These are phyloP conservation scores for Drosophila pseudotakahashii DNA, from an alignment of 2,888 invertebrate species.

Conservation along the genomic window DNA sequence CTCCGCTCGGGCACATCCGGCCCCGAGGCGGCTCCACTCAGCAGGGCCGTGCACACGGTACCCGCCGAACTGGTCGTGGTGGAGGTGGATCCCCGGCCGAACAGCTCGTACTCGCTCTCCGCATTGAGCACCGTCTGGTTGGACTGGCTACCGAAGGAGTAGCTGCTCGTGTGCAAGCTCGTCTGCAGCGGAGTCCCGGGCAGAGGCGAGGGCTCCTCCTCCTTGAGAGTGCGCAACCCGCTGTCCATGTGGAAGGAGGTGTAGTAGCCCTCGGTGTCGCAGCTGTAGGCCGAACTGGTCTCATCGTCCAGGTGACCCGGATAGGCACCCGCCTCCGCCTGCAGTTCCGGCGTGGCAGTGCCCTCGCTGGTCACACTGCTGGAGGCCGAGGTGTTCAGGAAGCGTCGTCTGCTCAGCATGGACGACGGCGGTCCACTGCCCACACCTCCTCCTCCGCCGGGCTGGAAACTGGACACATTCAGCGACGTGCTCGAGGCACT, in stretches of 20 bases:
- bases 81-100: slow-evolving; percentile 95
- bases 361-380: slow-evolving; percentile 94
- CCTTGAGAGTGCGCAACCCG: slow-evolving; percentile 93
- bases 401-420: slow-evolving; percentile 88
- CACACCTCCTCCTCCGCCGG: slow-evolving; percentile 64
- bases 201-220: slow-evolving; percentile 87
- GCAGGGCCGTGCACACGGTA: slow-evolving; percentile 93
- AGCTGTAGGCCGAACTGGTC: slow-evolving; percentile 95
- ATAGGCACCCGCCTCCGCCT: slow-evolving; percentile 87
- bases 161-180: slow-evolving; percentile 87
- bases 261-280: slow-evolving; percentile 98
- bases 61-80: slow-evolving; percentile 96
- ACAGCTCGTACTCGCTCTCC: slow-evolving; percentile 95
- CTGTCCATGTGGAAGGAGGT: slow-evolving; percentile 99
- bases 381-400: slow-evolving; percentile 90
- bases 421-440: slow-evolving; percentile 88
- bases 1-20: slow-evolving; percentile 93
- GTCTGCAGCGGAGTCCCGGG: slow-evolving; percentile 88
- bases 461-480: slow-evolving; percentile 85
- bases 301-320: slow-evolving; percentile 89
- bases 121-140: slow-evolving; percentile 89
- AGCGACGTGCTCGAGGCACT: slow-evolving; percentile 89
- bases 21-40: slow-evolving; percentile 85
- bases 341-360: slow-evolving; percentile 92
- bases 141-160: slow-evolving; percentile 88